These are phyloP conservation scores for Coregonus sp. DNA, from an alignment of 2,797 vertebrate species.

Conservation along the genomic window DNA sequence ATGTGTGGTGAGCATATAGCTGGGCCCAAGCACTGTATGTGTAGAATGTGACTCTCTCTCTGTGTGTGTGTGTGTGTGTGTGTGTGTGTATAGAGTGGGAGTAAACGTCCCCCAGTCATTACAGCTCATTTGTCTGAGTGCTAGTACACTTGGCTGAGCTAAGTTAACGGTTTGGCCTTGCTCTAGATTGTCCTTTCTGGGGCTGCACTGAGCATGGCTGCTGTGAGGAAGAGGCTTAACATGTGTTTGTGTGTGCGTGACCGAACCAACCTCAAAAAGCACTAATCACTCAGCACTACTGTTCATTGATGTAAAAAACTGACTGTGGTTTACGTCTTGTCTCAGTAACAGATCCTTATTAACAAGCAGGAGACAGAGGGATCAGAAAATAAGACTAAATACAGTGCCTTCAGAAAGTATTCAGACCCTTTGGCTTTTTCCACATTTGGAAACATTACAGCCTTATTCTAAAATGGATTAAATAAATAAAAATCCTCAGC, in stretches of 20 bases:
- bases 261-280: not conserved
- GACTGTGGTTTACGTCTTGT: not conserved
- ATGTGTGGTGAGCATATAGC: not conserved
- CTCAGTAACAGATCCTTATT: not conserved
- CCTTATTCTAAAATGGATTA: too few relatives aligned
- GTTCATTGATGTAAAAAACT: not conserved
- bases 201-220: slow-evolving; percentile 12
- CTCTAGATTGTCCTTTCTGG: slow-evolving; percentile 46
- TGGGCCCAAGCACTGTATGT: not conserved
- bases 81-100: not conserved
- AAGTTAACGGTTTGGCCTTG: slow-evolving; percentile 70
- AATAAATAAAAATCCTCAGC: too few relatives aligned
- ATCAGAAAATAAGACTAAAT: not conserved
- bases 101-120: slow-evolving; percentile 65
- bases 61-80: not conserved
- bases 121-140: slow-evolving; percentile 74
- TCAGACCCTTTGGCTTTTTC: too few relatives aligned
- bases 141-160: slow-evolving; percentile 71
- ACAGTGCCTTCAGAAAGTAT: too few relatives aligned
- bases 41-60: not conserved
- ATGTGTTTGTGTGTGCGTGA: not conserved
- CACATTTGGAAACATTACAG: too few relatives aligned
- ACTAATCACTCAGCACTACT: not conserved
- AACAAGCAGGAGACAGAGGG: not conserved
- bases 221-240: not conserved